Evolutionary conservation across 2,113 vertebrate species (phyloP).

Genomic region (Leiothrix lutea): DNA sequence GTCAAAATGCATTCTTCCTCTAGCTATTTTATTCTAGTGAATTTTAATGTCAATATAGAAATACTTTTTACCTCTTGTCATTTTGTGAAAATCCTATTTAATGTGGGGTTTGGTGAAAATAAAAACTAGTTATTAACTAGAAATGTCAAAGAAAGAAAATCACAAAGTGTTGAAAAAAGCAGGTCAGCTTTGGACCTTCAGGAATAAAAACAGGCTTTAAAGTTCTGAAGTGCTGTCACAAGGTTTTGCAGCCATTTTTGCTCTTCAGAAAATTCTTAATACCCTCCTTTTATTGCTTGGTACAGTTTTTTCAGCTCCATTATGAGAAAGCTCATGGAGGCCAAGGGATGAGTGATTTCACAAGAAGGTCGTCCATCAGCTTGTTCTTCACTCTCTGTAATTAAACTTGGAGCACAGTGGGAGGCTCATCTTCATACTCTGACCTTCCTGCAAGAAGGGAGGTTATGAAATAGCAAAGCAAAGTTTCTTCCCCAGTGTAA

Average conservation of each 20-base stretch:
- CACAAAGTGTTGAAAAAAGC: neutral
- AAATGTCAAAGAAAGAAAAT: neutral
- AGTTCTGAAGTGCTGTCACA: neutral
- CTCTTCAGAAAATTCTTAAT: neutral
- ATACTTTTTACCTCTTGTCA: neutral
- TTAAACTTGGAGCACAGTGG: slow-evolving; percentile 27
- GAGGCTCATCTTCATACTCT: slow-evolving; percentile 19
- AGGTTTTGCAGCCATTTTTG: neutral
- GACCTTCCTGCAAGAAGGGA: slow-evolving; percentile 16
- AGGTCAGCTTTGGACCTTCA: neutral
- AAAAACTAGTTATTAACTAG: neutral
- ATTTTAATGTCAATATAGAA: neutral
- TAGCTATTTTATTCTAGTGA: neutral
- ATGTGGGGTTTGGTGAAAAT: neutral
- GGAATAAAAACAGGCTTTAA: neutral
- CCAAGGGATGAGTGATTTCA: neutral
- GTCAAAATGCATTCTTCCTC: neutral
- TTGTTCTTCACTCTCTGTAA: slow-evolving; percentile 3
- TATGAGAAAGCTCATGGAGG: neutral
- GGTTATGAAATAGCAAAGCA: neutral
- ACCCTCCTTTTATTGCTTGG: neutral
- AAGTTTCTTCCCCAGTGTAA: neutral
- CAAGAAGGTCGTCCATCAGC: slow-evolving; percentile 21
- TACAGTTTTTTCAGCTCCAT: neutral
- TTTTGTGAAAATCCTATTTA: neutral